These are phyloP conservation scores for Pseudochirops corinnae DNA, from an alignment of 2,797 vertebrate genomes.

Conservation along the genomic window DNA sequence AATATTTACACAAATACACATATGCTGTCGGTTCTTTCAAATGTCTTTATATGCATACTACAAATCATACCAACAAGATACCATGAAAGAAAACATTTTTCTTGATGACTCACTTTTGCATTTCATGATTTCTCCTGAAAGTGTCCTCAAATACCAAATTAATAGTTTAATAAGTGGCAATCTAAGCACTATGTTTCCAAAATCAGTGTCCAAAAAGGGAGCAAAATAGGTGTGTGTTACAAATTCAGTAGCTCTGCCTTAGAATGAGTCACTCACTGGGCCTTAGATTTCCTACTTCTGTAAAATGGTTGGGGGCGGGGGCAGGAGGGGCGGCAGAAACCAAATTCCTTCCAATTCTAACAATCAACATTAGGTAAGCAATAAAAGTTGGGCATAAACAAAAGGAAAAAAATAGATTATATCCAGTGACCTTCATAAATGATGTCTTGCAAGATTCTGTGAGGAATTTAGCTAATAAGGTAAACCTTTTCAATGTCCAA, in stretches of 20 bases:
- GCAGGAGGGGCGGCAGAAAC: slow-evolving; percentile 44
- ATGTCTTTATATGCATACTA: slow-evolving; percentile 39
- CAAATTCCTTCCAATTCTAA: slow-evolving; percentile 8
- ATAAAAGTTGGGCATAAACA: background rate
- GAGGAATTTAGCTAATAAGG: background rate
- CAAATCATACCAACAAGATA: slow-evolving; percentile 59
- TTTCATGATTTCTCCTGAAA: slow-evolving; percentile 45
- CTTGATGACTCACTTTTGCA: slow-evolving; percentile 54
- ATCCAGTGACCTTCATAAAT: background rate
- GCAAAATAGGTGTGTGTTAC: slow-evolving; percentile 6
- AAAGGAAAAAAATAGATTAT: background rate
- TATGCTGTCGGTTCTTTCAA: slow-evolving; percentile 64
- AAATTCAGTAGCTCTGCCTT: background rate
- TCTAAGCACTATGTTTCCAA: slow-evolving; percentile 35
- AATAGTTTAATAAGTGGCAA: slow-evolving; percentile 27
- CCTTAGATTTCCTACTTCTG: background rate
- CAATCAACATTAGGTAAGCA: background rate
- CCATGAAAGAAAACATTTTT: slow-evolving; percentile 55
- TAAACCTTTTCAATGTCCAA: background rate
- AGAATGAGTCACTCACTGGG: background rate
- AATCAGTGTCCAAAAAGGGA: slow-evolving; percentile 52
- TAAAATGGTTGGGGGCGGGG: background rate
- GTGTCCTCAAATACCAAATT: slow-evolving; percentile 28
- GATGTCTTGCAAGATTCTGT: background rate
- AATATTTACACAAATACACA: slow-evolving; percentile 39